Base-by-base conservation (phyloP, 2,113 vertebrate species). In the Grammomys dolichurus region DNA sequence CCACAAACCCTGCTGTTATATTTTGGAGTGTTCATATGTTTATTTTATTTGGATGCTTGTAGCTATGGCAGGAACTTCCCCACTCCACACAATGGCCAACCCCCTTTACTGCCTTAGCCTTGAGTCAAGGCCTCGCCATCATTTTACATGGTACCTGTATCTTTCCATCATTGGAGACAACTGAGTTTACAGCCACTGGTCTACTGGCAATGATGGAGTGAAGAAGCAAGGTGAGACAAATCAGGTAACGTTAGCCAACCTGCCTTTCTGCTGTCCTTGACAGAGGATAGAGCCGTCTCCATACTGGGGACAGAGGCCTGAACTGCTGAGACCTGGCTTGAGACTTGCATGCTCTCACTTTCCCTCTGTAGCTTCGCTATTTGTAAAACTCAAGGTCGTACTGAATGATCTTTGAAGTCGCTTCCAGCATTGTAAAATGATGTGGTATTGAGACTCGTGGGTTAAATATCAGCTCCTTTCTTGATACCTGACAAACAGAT, bases 401-500 rank as follows among this genome's bases (percentile, higher is more conserved):
- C 48, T 2, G 36, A 70, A 40, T 56, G 33, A 87, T 36, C 31
- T 56, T 36, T 26, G 36, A 6, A 17, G 10, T 81, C 76, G 85
- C 40, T 76, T 82, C 56, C 80, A 43, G 5, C 7, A 60, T 3
- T 19, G 36, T 76, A n/a, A 63, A 63, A 72, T 43, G 5, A 10
- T 73, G 9, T 31, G 69, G 73, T 36, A 48, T 85, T 16, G 3
- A 31, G 70, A 88, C 65, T 6, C 28, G 8, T 12, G 36, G 75
- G 48, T 36, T 82, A 63, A 87, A 48, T 16, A 12, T 22, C 75
- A 43, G 24, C 51, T 46, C 3, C 72, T 67, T 16, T 56, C 78
- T 5, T 31, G 51, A n/a, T 48, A 14, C 13, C 63, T 17, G 13
- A 22, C 0, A 1, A 16, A 14, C 6, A 8, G 5, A 3, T 31